Conservation (phyloP, 1,140 invertebrate genomes). For the Temnothorax longispinosus region DNA sequence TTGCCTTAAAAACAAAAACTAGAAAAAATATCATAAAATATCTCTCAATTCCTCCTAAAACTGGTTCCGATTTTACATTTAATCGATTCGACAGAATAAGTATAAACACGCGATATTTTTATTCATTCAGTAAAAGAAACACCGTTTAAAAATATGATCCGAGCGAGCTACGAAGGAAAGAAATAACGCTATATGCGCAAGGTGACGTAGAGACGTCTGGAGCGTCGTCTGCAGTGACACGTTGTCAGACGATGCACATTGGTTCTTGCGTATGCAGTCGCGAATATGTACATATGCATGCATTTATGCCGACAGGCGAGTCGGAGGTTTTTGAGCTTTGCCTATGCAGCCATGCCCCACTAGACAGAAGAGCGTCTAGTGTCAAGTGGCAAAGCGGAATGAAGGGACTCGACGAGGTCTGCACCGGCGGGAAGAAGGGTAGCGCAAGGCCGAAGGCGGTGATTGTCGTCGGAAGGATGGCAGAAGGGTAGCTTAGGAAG, state of each 20-base stretch:
- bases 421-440: not conserved
- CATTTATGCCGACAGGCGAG: slow-evolving; percentile 44
- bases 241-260: not conserved
- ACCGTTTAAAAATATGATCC: not conserved
- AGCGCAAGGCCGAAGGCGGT: slow-evolving; percentile 18
- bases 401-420: slow-evolving; percentile 34
- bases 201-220: slow-evolving; percentile 9
- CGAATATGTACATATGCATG: slow-evolving; percentile 19
- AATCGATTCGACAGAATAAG: not conserved
- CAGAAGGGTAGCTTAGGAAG: slow-evolving; percentile 36
- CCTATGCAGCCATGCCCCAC: slow-evolving; percentile 65
- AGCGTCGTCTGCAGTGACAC: slow-evolving; percentile 28
- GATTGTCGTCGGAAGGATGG: slow-evolving; percentile 54
- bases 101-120: slow-evolving; percentile 8
- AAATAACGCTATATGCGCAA: slow-evolving; percentile 15
- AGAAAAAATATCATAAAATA: slow-evolving; percentile 39
- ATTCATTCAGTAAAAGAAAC: not conserved
- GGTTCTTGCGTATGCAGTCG: slow-evolving; percentile 6
- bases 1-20: slow-evolving; percentile 14
- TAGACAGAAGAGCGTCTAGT: slow-evolving; percentile 77
- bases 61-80: not conserved
- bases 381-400: slow-evolving; percentile 70
- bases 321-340: slow-evolving; percentile 64
- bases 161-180: not conserved
- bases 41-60: not conserved